Evolutionary conservation across 2,113 vertebrate species (phyloP).

Genomic region (Leptocoma aspasia): DNA sequence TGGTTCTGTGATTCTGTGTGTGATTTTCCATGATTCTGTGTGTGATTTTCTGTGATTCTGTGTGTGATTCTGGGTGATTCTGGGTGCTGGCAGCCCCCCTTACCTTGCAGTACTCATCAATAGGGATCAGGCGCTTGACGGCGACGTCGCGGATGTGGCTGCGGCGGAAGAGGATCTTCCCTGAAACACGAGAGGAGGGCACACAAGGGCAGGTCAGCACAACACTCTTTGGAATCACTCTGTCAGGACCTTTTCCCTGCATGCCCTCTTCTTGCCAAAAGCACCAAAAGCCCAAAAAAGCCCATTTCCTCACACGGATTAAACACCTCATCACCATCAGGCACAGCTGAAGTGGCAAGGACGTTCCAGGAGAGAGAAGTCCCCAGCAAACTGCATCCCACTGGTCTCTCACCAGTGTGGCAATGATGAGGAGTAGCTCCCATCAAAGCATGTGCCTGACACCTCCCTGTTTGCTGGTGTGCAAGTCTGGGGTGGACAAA

Average conservation of each 20-base stretch:
- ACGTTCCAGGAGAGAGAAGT: not conserved
- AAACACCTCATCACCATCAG: not conserved
- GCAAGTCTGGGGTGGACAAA: not conserved
- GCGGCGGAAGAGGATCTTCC: slow-evolving; percentile 96
- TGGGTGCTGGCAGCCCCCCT: slow-evolving; percentile 17
- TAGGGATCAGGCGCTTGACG: slow-evolving; percentile 92
- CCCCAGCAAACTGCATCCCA: not conserved
- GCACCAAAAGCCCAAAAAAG: rapidly evolving
- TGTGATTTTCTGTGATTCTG: too few relatives aligned
- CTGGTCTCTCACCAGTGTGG: not conserved
- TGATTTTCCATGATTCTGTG: not conserved
- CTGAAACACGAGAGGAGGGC: slow-evolving; percentile 63
- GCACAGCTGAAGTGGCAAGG: not conserved
- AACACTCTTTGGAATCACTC: not conserved
- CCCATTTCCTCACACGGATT: not conserved
- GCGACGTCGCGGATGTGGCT: slow-evolving; percentile 97
- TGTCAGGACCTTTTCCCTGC: not conserved
- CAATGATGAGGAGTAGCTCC: rapidly evolving
- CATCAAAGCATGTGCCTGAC: not conserved
- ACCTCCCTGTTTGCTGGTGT: not conserved
- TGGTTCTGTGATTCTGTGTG: too few relatives aligned
- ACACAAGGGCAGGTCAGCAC: not conserved
- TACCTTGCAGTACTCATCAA: slow-evolving; percentile 98
- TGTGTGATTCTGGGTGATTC: too few relatives aligned
- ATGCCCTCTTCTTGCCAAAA: not conserved